A percentile compares a stretch with the other conserved stretches of the same genome.
Conservation (phyloP, 2,888 invertebrate species). For the Amiota mariae region DNA sequence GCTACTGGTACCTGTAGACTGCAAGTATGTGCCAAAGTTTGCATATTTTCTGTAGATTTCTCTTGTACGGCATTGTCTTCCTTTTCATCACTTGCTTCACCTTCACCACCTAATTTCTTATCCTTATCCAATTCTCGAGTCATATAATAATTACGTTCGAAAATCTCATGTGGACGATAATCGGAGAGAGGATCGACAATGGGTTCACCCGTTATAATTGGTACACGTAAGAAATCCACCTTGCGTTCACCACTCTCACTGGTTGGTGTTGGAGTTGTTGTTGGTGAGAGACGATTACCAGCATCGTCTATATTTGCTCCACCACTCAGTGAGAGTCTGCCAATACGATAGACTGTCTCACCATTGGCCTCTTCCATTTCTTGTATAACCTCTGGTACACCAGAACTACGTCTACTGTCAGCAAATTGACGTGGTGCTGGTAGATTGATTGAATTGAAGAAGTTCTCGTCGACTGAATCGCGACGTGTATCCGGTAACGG, state of each 20-base stretch:
- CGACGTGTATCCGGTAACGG: constrained; percentile 79
- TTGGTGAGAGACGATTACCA: constrained; percentile 62
- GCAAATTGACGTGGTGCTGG: constrained; percentile 89
- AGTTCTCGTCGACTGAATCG: constrained; percentile 78
- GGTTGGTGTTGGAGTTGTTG: constrained; percentile 51
- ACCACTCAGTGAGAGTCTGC: constrained; percentile 68
- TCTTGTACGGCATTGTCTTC: constrained; percentile 44
- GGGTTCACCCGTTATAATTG: constrained; percentile 64
- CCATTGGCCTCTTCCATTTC: constrained; percentile 67
- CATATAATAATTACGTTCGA: constrained; percentile 72
- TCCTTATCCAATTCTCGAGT: constrained; percentile 62
- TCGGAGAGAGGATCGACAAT: constrained; percentile 70
- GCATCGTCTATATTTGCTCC: constrained; percentile 69
- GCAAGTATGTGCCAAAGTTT: constrained; percentile 57
- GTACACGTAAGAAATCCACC: constrained; percentile 67
- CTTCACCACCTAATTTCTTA: constrained; percentile 43
- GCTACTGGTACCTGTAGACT: constrained; percentile 71
- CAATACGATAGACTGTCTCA: constrained; percentile 61
- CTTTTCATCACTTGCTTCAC: constrained; percentile 37
- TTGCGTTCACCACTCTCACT: constrained; percentile 51
- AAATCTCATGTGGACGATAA: constrained; percentile 72
- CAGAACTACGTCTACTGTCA: constrained; percentile 83
- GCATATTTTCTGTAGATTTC: constrained; percentile 34
- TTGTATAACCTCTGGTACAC: constrained; percentile 71
- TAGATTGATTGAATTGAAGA: constrained; percentile 74